These are phyloP conservation scores for Wiebesia pumilae DNA, from an alignment of 1,140 invertebrate genomes.

Conservation along the genomic window DNA sequence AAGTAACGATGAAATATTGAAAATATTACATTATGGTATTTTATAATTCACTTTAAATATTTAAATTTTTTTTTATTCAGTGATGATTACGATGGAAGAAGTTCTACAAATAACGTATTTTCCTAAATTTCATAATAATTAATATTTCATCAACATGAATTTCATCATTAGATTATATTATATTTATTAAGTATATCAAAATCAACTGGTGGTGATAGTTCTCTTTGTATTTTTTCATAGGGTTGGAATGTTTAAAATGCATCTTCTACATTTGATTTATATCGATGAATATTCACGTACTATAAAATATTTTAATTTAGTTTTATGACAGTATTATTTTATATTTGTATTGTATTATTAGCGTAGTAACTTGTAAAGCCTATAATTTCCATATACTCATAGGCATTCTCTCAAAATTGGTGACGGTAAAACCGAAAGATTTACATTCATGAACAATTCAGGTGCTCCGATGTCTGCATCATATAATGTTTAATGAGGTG, in stretches of 20 bases:
- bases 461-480: background rate
- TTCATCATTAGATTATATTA: too few relatives aligned
- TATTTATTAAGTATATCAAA: too few relatives aligned
- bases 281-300: background rate
- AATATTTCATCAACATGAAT: too few relatives aligned
- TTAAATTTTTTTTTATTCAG: too few relatives aligned
- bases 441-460: background rate
- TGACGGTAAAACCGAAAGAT: background rate
- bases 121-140: too few relatives aligned
- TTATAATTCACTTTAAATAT: too few relatives aligned
- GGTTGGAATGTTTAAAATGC: too few relatives aligned
- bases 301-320: background rate
- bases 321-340: background rate
- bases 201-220: background rate
- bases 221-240: background rate
- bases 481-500: background rate
- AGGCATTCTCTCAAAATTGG: background rate
- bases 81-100: too few relatives aligned
- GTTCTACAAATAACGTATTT: too few relatives aligned
- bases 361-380: background rate
- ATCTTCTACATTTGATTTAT: background rate
- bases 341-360: background rate
- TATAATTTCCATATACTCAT: background rate
- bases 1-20: too few relatives aligned
- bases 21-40: too few relatives aligned